Conservation (phyloP, 2,888 invertebrate genomes). For the Lepas anatifera region DNA sequence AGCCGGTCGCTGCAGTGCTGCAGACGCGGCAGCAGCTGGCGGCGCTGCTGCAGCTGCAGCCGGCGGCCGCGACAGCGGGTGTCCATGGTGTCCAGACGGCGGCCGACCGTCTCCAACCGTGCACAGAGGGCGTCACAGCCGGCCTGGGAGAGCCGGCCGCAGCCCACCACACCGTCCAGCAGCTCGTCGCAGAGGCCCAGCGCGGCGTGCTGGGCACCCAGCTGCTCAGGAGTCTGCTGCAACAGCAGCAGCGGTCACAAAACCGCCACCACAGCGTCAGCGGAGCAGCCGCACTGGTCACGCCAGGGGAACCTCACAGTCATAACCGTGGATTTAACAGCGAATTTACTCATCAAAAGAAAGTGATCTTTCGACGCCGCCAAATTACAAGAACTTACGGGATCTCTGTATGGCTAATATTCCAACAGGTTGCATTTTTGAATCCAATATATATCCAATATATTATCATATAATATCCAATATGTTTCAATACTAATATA, state of each 20-base stretch:
- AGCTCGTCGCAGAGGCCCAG: constrained; percentile 67
- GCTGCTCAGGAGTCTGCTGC: constrained; percentile 27
- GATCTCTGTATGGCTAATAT: too few relatives aligned
- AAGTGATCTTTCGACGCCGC: too few relatives aligned
- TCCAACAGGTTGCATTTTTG: too few relatives aligned
- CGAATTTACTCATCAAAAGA: constrained; percentile 38
- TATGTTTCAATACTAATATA: too few relatives aligned
- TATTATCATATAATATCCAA: too few relatives aligned
- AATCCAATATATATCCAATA: too few relatives aligned
- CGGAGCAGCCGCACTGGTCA: too few relatives aligned
- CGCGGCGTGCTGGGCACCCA: constrained; percentile 58
- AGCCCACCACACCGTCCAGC: constrained; percentile 91
- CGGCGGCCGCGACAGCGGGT: background rate
- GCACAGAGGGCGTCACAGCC: constrained; percentile 68
- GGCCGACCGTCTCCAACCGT: background rate
- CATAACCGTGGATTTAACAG: constrained; percentile 57
- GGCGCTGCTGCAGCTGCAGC: constrained; percentile 29
- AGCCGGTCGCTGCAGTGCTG: constrained; percentile 58
- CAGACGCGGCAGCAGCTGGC: constrained; percentile 70
- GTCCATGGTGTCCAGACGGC: background rate
- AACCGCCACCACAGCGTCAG: too few relatives aligned
- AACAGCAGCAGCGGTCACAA: too few relatives aligned
- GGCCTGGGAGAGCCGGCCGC: constrained; percentile 94
- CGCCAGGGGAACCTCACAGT: too few relatives aligned
- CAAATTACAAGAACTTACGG: too few relatives aligned